Conservation (phyloP, 2,113 vertebrate genomes). For the Oreochromis niloticus region DNA sequence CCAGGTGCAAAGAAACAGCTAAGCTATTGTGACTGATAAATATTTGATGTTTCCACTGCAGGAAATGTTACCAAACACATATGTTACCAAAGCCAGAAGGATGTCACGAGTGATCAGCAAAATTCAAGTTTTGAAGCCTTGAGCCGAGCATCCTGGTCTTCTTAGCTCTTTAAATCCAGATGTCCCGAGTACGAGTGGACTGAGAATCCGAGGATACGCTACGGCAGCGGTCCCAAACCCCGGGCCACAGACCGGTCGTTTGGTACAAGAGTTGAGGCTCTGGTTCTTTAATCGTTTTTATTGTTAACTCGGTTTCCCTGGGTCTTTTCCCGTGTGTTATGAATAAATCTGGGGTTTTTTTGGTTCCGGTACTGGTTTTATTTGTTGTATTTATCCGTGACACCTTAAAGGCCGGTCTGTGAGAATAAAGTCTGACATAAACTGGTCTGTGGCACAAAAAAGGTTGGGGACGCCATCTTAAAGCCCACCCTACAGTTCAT, state of each 20-base stretch:
- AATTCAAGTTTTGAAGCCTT: neutral
- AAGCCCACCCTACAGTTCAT: neutral
- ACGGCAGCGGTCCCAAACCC: fast-evolving
- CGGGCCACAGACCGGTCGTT: neutral
- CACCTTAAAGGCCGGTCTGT: fast-evolving
- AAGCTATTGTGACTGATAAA: neutral
- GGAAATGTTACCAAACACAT: neutral
- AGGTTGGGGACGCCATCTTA: fast-evolving
- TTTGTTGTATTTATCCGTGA: neutral
- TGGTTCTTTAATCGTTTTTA: neutral
- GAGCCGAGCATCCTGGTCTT: neutral
- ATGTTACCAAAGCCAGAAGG: neutral
- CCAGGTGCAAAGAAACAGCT: neutral
- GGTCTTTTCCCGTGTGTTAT: neutral
- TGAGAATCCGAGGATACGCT: neutral
- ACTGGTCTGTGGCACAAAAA: fast-evolving
- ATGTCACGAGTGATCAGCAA: neutral
- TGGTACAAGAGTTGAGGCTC: neutral
- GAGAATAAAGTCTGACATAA: neutral
- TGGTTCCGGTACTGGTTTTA: fast-evolving
- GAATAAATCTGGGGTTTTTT: neutral
- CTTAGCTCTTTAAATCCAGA: neutral
- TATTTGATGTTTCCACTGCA: neutral
- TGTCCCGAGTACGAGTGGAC: fast-evolving
- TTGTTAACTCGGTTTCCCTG: neutral